Evolutionary conservation across 2,797 vertebrate genomes (phyloP).

Genomic region (Hydrolagus colliei): DNA sequence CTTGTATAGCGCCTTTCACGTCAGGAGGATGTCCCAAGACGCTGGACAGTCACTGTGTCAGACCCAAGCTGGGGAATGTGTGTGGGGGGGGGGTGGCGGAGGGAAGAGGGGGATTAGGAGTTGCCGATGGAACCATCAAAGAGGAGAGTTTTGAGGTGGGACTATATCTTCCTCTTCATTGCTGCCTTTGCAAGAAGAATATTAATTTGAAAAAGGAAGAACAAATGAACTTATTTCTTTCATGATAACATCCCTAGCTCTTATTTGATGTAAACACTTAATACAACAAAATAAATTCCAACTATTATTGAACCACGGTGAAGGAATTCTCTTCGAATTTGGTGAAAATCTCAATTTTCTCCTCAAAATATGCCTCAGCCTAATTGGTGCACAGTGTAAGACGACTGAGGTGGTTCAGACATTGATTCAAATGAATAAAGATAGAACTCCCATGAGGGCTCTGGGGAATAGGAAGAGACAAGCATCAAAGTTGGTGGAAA

Average conservation of each 20-base stretch:
- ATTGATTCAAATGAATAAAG: neutral
- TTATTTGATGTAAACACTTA: neutral
- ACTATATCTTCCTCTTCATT: neutral
- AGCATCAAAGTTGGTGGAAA: neutral
- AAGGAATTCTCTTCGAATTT: no score
- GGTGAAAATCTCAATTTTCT: neutral
- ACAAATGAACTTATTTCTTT: neutral
- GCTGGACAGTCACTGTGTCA: no score
- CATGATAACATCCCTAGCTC: neutral
- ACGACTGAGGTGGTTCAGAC: neutral
- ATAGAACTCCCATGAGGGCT: neutral
- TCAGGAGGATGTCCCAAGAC: no score
- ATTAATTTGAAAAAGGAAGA: neutral
- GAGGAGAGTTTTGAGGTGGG: no score
- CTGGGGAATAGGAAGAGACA: neutral
- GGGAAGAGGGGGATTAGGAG: no score
- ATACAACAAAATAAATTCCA: neutral
- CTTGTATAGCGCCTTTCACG: no score
- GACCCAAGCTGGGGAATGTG: no score
- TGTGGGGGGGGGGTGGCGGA: no score
- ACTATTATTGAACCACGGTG: neutral
- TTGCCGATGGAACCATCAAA: no score
- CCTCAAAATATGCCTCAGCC: no score
- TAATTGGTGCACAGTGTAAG: no score
- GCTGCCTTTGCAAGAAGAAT: no score